Evolutionary conservation across 2,113 vertebrate species (phyloP).

Genomic region (Blennius ocellaris): DNA sequence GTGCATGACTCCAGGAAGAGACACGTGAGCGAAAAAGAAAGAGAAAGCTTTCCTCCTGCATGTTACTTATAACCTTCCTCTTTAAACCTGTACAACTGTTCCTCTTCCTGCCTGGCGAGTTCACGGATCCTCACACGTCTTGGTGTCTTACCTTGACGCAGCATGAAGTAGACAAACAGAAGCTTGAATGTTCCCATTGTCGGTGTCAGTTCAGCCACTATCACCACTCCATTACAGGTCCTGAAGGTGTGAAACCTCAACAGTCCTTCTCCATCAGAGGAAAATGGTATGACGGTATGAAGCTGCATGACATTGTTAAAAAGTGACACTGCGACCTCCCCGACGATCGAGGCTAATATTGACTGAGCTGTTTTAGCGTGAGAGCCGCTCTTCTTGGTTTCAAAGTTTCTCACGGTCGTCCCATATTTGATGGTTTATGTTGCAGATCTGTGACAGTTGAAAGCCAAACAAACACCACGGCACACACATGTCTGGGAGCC

Average conservation of each 20-base stretch:
- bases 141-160: slow-evolving; percentile 42
- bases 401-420: not conserved
- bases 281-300: not conserved
- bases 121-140: not conserved
- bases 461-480: no score
- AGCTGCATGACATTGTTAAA: not conserved
- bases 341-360: slow-evolving; percentile 29
- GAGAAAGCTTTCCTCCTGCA: not conserved
- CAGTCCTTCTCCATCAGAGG: not conserved
- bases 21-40: no score
- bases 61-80: not conserved
- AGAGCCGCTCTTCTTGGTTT: not conserved
- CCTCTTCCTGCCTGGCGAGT: not conserved
- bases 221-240: rapidly evolving
- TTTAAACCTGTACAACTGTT: not conserved
- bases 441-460: slow-evolving; percentile 13
- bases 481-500: no score
- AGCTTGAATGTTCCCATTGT: slow-evolving; percentile 23
- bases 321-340: not conserved
- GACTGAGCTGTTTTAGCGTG: slow-evolving; percentile 2
- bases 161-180: slow-evolving; percentile 24
- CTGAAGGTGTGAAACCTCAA: not conserved
- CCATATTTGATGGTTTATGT: not conserved
- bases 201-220: not conserved
- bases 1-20: no score